Evolutionary conservation across 2,888 invertebrate genomes (phyloP), one percentile per base, ranked within the genome.

Genomic region (Harpalus rufipes): DNA sequence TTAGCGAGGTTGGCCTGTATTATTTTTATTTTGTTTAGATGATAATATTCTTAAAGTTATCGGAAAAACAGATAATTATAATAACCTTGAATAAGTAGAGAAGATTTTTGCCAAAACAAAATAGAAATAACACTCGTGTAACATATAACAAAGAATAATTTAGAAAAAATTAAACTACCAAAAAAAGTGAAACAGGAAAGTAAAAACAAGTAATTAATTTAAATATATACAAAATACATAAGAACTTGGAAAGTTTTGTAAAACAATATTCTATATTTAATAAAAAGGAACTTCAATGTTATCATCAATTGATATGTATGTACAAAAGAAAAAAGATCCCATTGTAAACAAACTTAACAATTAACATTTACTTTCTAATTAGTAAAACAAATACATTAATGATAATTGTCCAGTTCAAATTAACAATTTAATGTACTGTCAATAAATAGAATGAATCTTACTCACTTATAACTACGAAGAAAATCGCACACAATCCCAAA

Each of bases 11-110:
- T 21, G 1, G 3, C 1, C 21, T 21, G 21, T 21, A 21, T 21
- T 21, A 1, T 21, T 21, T 21, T 21, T 21, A 1, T 21, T 21
- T 21, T 21, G 21, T 21, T 21, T 21, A 21, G 1, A 21, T 21
- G 21, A 21, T 21, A 63, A 63, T 7, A 59, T 59, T 39, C 14
- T 68, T 74, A 41, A n/a, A 41, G 16, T 74, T 44, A 74, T 74
- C 72, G 44, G 7, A 44, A 68, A 74, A 44, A 41, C 44, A 74
- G 41, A 74, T 74, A 74, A 74, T 74, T 74, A 74, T 74, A 74
- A 44, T 74, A 74, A 74, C 72, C 72, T 74, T 74, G 72, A 39
- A 74, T 68, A 68, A 68, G 10, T 8, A 39, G 39, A 68, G 10
- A 51, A 51, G 44, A 8, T 51, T 32, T 51, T 51, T 51, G 4